Conservation (phyloP, 2,888 invertebrate species). For the Sthenelais limicola region DNA sequence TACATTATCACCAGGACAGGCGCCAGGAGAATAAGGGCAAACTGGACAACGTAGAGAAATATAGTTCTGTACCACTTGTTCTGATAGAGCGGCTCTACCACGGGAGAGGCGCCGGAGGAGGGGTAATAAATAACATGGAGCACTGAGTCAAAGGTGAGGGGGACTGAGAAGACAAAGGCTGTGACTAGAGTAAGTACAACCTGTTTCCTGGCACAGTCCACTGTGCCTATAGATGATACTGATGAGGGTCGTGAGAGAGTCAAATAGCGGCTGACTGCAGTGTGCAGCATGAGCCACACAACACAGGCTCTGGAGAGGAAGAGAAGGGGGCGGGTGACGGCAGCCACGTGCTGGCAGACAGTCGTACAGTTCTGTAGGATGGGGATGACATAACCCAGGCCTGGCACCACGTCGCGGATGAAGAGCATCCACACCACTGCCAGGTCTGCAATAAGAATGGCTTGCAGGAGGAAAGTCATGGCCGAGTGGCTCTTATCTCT, state of each 20-base stretch:
- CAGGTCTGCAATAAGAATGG: conserved; percentile 44
- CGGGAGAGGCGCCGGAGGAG: neutral
- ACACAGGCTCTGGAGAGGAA: conserved; percentile 43
- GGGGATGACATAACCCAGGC: conserved; percentile 40
- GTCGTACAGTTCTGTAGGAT: conserved; percentile 40
- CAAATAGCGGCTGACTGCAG: conserved; percentile 39
- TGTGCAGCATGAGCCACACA: conserved; percentile 45
- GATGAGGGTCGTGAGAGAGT: conserved; percentile 38
- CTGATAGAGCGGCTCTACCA: conserved; percentile 29
- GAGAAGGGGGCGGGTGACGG: conserved; percentile 47
- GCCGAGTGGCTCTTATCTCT: conserved; percentile 28
- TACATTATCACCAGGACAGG: conserved; percentile 39
- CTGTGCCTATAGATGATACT: conserved; percentile 19
- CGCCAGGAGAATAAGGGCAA: conserved; percentile 29
- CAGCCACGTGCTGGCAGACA: conserved; percentile 41
- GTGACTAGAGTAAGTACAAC: conserved; percentile 37
- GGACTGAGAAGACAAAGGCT: conserved; percentile 41
- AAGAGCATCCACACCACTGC: conserved; percentile 49
- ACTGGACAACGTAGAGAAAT: conserved; percentile 39
- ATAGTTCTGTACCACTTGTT: conserved; percentile 44
- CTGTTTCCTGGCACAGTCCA: conserved; percentile 37
- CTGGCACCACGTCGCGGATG: conserved; percentile 47
- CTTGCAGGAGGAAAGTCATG: conserved; percentile 46
- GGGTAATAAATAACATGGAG: conserved; percentile 23
- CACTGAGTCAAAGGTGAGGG: conserved; percentile 44